Evolutionary conservation across 2,113 vertebrate species (phyloP).

Genomic region (Salvelinus sp.): DNA sequence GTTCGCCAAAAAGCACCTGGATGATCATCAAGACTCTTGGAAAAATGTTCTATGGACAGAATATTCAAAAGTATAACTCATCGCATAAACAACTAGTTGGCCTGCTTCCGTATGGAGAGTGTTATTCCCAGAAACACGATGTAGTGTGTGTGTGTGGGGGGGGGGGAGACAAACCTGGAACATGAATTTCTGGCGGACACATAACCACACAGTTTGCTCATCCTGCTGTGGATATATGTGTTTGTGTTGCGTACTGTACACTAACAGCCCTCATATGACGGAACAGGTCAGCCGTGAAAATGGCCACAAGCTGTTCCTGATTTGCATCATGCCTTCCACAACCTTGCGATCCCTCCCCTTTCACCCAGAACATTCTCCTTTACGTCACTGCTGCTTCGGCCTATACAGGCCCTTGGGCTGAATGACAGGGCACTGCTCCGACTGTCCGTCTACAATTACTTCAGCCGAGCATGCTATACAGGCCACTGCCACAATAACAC

Average conservation of each 20-base stretch:
- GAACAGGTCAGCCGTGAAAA: slow-evolving; percentile 30
- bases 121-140: neutral
- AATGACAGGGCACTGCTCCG: neutral
- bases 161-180: neutral
- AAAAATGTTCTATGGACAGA: no score
- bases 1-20: no score
- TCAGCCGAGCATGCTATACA: no score
- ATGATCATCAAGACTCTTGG: no score
- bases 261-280: neutral
- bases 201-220: neutral
- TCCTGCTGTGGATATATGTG: neutral
- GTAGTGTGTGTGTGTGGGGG: neutral
- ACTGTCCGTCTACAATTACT: neutral
- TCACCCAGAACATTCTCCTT: slow-evolving; percentile 1
- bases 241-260: neutral
- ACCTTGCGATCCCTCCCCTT: neutral
- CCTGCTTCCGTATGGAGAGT: neutral
- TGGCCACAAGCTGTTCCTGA: slow-evolving; percentile 26
- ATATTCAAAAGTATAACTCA: no score
- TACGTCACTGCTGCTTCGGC: neutral
- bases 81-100: no score
- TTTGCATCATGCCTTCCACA: neutral
- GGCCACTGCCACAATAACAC: neutral
- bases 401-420: neutral
- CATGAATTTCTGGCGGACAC: neutral